Evolutionary conservation across 2,113 vertebrate genomes (phyloP).

Genomic region (Eublepharis macularius): DNA sequence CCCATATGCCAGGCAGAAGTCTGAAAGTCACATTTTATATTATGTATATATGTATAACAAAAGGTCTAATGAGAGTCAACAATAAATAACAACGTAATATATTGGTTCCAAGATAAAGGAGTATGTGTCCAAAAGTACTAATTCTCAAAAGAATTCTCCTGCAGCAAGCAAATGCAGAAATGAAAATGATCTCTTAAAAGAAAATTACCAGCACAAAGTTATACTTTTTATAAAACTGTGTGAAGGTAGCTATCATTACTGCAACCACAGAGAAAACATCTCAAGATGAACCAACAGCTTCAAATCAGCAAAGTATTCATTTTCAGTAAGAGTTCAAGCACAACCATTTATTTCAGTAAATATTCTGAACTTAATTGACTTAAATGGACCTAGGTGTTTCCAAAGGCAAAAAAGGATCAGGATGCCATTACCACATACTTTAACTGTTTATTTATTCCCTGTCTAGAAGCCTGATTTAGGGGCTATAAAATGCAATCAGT

Average conservation of each 20-base stretch:
- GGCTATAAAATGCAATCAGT: slow-evolving; percentile 86
- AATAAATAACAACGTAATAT: neutral
- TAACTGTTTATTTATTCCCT: slow-evolving; percentile 94
- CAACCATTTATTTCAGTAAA: slow-evolving; percentile 77
- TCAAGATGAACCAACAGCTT: slow-evolving; percentile 75
- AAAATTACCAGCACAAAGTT: neutral
- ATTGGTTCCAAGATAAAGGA: neutral
- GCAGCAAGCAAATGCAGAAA: slow-evolving; percentile 39
- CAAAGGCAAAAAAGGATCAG: slow-evolving; percentile 89
- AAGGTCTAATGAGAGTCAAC: neutral
- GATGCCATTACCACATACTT: slow-evolving; percentile 90
- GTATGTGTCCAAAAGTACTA: neutral
- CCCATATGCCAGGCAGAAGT: neutral
- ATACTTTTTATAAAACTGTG: slow-evolving; percentile 30
- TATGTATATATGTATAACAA: neutral
- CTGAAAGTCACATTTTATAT: neutral
- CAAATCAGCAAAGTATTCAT: slow-evolving; percentile 62
- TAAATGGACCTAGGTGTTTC: slow-evolving; percentile 80
- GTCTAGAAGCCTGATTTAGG: slow-evolving; percentile 91
- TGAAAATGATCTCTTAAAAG: slow-evolving; percentile 14
- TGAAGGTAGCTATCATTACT: slow-evolving; percentile 36
- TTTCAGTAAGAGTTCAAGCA: slow-evolving; percentile 73
- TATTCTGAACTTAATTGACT: slow-evolving; percentile 77
- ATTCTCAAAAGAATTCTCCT: slow-evolving; percentile 29
- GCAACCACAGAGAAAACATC: slow-evolving; percentile 44